phyloP scores from a whole-genome alignment of 30 jellyfish, hydroid and myxozoan species.

The Chironex yamaguchii region DNA sequence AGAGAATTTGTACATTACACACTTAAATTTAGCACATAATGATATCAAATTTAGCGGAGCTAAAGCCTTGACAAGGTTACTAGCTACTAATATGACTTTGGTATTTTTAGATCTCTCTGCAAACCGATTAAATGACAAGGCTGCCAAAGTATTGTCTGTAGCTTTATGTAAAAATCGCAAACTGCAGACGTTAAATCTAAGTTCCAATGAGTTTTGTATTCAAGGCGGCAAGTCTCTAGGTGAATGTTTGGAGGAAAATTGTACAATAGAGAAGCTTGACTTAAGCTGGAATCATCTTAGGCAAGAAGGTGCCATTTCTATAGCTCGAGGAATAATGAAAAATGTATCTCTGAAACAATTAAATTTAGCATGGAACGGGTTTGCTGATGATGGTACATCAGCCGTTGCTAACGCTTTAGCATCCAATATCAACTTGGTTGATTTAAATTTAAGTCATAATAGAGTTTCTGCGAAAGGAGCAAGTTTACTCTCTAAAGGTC shows the following conservation, averaged over 20 bases:
- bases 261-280: slow-evolving; percentile 40
- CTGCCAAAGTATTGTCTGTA: slow-evolving; percentile 17
- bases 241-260: slow-evolving; percentile 33
- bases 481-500: slow-evolving; percentile 12
- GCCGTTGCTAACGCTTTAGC: slow-evolving; percentile 68
- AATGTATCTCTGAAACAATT: slow-evolving; percentile 20
- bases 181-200: slow-evolving; percentile 24
- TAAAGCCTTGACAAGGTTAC: slow-evolving; percentile 11
- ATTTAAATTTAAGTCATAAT: slow-evolving; percentile 23
- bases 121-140: slow-evolving; percentile 47
- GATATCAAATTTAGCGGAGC: slow-evolving; percentile 38
- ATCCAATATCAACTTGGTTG: slow-evolving; percentile 2
- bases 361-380: slow-evolving; percentile 69
- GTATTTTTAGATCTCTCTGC: slow-evolving; percentile 30
- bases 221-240: slow-evolving; percentile 53
- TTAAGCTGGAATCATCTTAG: slow-evolving; percentile 78
- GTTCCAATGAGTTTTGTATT: slow-evolving; percentile 58
- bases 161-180: slow-evolving; percentile 25
- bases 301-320: slow-evolving; percentile 61
- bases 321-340: slow-evolving; percentile 42
- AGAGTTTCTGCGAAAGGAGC: slow-evolving; percentile 38
- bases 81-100: slow-evolving; percentile 4
- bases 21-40: slow-evolving; percentile 56
- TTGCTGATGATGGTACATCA: slow-evolving; percentile 67
- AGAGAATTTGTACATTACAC: slow-evolving; percentile 35